Conservation (phyloP, 2,888 invertebrate species). For the Argyra leucocephala region DNA sequence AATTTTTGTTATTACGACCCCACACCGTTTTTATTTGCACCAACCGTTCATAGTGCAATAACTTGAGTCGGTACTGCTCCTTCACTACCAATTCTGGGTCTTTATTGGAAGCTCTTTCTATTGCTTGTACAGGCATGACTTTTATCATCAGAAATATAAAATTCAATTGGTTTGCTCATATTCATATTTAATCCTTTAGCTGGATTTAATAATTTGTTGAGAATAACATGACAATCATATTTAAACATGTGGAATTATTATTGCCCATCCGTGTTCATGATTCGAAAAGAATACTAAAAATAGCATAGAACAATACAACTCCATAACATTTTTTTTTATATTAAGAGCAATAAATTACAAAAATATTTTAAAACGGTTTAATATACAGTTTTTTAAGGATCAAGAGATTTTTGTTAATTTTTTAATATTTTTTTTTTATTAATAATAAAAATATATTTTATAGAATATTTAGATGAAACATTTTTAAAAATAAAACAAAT, state of each 20-base stretch:
- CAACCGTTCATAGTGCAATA: constrained; percentile 33
- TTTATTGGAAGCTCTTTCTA: constrained; percentile 50
- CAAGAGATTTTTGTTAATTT: too few species aligned
- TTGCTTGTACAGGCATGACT: constrained; percentile 51
- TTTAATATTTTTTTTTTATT: too few species aligned
- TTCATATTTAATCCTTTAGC: constrained; percentile 44
- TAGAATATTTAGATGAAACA: too few species aligned
- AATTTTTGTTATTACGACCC: constrained; percentile 84
- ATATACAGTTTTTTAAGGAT: too few species aligned
- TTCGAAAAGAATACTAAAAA: too few species aligned
- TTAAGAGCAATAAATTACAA: too few species aligned
- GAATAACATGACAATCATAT: constrained; percentile 32
- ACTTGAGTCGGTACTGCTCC: constrained; percentile 62
- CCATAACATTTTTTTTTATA: too few species aligned
- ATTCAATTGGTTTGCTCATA: constrained; percentile 38
- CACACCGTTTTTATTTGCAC: constrained; percentile 38
- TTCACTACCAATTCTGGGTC: constrained; percentile 59
- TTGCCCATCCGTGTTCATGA: too few species aligned
- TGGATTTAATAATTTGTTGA: constrained; percentile 38
- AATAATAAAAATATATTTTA: too few species aligned
- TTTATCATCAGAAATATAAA: constrained; percentile 48
- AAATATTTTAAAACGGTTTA: too few species aligned
- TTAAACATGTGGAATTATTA: constrained; percentile 33
- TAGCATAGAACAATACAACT: too few species aligned
- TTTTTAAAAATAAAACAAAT: too few species aligned